These are phyloP conservation scores for Ctena decussata DNA, from an alignment of 2,888 invertebrate genomes.

Conservation along the genomic window DNA sequence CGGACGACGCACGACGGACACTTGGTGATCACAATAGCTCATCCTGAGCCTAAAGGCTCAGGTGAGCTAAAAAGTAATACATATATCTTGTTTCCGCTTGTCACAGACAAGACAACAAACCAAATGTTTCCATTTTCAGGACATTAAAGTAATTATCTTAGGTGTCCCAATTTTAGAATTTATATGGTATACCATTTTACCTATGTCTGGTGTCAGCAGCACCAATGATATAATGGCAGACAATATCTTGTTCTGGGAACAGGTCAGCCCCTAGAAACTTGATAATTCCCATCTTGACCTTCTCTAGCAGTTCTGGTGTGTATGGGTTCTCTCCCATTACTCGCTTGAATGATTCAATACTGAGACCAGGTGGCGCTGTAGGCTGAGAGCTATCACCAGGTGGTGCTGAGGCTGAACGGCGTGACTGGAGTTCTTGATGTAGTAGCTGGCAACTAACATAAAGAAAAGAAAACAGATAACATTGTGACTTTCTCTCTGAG, in stretches of 20 bases:
- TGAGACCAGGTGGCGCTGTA: constrained; percentile 82
- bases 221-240: constrained; percentile 93
- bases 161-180: too few relatives aligned
- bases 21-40: too few relatives aligned
- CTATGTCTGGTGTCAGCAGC: constrained; percentile 93
- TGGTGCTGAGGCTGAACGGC: constrained; percentile 64
- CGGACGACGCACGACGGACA: too few relatives aligned
- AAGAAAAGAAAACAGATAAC: not conserved
- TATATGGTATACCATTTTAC: too few relatives aligned
- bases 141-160: too few relatives aligned
- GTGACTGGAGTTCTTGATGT: constrained; percentile 45
- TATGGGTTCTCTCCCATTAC: constrained; percentile 81
- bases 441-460: constrained; percentile 2
- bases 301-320: constrained; percentile 90
- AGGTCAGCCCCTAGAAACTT: constrained; percentile 94
- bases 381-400: constrained; percentile 49
- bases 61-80: too few relatives aligned
- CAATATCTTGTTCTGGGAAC: constrained; percentile 91
- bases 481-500: too few relatives aligned
- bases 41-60: too few relatives aligned
- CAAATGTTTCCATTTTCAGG: too few relatives aligned
- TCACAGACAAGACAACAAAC: too few relatives aligned
- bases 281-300: constrained; percentile 92
- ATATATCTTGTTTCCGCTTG: too few relatives aligned
- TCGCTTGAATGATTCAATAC: constrained; percentile 79